Evolutionary conservation across 2,113 vertebrate genomes (phyloP).

Genomic region (Hystrix brachyura): DNA sequence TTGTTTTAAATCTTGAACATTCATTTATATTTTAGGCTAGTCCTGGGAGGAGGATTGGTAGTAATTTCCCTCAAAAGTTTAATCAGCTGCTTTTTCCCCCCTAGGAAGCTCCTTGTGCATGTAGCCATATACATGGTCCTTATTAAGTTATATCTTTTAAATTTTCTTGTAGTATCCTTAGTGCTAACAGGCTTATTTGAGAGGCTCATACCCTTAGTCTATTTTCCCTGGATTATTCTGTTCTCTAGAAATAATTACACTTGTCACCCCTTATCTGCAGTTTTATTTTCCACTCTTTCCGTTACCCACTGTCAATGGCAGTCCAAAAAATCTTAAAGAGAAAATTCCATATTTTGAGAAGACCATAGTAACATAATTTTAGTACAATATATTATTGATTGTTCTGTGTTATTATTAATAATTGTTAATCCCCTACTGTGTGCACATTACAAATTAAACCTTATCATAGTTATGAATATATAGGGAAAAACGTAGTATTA

Average conservation of each 20-base stretch:
- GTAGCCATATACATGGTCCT: not conserved
- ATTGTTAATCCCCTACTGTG: not conserved
- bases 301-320: not conserved
- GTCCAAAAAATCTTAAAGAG: not conserved
- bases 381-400: not conserved
- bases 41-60: not conserved
- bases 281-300: not conserved
- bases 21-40: not conserved
- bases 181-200: not conserved
- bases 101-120: not conserved
- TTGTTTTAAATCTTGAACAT: not conserved
- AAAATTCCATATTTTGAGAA: not conserved
- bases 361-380: not conserved
- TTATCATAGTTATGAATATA: not conserved
- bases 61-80: not conserved
- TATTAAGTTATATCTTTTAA: not conserved
- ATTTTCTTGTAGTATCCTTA: not conserved
- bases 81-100: slow-evolving; percentile 5
- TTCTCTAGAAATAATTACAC: not conserved
- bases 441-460: not conserved
- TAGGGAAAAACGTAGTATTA: not conserved
- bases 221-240: not conserved
- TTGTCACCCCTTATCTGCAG: not conserved
- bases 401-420: not conserved
- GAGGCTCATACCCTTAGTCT: not conserved